phyloP scores from a whole-genome alignment of 2,113 vertebrate species.

The Apaloderma vittatum region DNA sequence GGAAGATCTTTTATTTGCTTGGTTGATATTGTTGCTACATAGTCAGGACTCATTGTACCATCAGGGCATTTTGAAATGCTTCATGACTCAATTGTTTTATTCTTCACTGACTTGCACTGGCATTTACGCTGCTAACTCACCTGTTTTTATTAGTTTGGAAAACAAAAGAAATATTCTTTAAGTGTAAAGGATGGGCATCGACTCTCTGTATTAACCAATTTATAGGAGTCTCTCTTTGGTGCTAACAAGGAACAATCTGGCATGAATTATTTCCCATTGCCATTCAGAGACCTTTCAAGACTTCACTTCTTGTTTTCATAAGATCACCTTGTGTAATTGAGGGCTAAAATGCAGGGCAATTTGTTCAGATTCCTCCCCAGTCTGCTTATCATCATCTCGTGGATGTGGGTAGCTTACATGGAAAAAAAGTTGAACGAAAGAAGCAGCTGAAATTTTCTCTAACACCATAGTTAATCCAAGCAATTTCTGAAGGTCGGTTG shows the following conservation, averaged over 20 bases:
- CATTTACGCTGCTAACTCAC: neutral
- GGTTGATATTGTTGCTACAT: neutral
- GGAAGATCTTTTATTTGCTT: neutral
- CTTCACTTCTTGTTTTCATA: slow-evolving; percentile 69
- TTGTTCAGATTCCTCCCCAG: slow-evolving; percentile 41
- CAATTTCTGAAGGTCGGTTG: neutral
- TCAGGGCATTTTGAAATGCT: neutral
- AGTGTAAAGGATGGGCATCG: neutral
- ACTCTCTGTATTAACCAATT: neutral
- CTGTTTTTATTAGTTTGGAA: neutral
- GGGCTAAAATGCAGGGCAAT: slow-evolving; percentile 64
- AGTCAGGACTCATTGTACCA: neutral
- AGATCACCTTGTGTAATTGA: slow-evolving; percentile 67
- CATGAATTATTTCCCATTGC: slow-evolving; percentile 54
- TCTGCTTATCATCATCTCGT: slow-evolving; percentile 64
- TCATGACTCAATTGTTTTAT: neutral
- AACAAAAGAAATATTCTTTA: neutral
- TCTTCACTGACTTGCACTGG: neutral
- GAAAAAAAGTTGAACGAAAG: neutral
- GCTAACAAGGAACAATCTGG: slow-evolving; percentile 46
- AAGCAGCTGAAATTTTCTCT: neutral
- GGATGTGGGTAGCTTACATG: neutral
- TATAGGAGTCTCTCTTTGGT: neutral
- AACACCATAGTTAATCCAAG: neutral
- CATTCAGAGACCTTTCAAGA: slow-evolving; percentile 42